These are phyloP conservation scores for Herminia tarsipennalis DNA, from an alignment of 2,888 invertebrate species.

Conservation along the genomic window DNA sequence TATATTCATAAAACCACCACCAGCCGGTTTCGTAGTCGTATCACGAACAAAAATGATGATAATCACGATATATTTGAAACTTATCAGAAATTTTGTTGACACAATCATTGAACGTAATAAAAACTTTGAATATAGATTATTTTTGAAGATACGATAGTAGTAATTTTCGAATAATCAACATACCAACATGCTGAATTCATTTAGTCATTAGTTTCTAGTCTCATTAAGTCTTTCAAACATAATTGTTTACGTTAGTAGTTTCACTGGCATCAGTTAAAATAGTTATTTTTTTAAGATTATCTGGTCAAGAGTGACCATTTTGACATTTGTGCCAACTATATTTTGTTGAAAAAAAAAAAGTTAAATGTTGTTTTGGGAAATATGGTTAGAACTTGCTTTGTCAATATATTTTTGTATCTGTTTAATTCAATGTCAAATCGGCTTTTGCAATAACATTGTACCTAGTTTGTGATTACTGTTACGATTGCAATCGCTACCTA, in stretches of 20 bases:
- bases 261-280: slow-evolving; percentile 9
- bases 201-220: slow-evolving; percentile 47
- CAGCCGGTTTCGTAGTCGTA: not conserved
- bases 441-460: slow-evolving; percentile 22
- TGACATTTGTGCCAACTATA: slow-evolving; percentile 7
- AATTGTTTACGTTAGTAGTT: slow-evolving; percentile 24
- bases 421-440: slow-evolving; percentile 20
- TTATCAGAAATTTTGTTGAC: slow-evolving; percentile 4
- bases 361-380: slow-evolving; percentile 27
- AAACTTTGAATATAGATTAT: slow-evolving; percentile 20
- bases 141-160: not conserved
- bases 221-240: slow-evolving; percentile 35
- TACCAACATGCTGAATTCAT: slow-evolving; percentile 25
- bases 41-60: slow-evolving; percentile 16
- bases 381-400: slow-evolving; percentile 29
- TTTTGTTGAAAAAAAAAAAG: slow-evolving; percentile 4
- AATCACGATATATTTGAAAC: slow-evolving; percentile 1
- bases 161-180: slow-evolving; percentile 6
- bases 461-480: slow-evolving; percentile 15
- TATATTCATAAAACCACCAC: not conserved
- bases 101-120: slow-evolving; percentile 3
- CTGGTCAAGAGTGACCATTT: slow-evolving; percentile 16
- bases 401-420: slow-evolving; percentile 26
- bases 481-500: slow-evolving; percentile 11
- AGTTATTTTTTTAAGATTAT: slow-evolving; percentile 19